phyloP scores from a whole-genome alignment of 2,888 invertebrate genomes.

The Panzeria rudis region DNA sequence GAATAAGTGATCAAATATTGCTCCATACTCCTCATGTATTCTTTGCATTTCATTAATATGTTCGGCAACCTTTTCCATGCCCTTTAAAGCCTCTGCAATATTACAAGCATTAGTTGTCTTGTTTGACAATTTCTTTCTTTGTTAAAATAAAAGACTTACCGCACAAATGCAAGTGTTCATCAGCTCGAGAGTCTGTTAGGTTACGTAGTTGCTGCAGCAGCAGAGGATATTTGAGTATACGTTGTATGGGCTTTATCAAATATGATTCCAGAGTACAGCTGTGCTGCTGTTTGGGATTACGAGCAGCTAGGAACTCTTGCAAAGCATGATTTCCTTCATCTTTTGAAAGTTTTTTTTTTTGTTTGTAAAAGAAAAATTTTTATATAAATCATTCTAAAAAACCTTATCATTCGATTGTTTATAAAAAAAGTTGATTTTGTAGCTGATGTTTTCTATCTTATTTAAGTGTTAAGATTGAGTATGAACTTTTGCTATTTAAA shows the following conservation, averaged over 20 bases:
- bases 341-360: constrained; percentile 78
- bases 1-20: constrained; percentile 98
- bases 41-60: constrained; percentile 99
- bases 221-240: constrained; percentile 98
- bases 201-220: constrained; percentile 97
- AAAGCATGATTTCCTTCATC: constrained; percentile 98
- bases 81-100: constrained; percentile 93
- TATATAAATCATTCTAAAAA: neutral
- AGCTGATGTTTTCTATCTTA: constrained; percentile 2
- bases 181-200: constrained; percentile 95
- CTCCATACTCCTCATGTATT: constrained; percentile 99
- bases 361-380: constrained; percentile 1
- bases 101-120: neutral
- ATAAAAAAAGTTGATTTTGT: neutral
- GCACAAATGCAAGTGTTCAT: constrained; percentile 96
- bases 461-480: neutral
- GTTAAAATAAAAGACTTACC: constrained; percentile 86
- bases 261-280: constrained; percentile 98
- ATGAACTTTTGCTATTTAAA: constrained; percentile 23
- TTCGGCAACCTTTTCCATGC: constrained; percentile 99
- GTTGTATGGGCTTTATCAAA: constrained; percentile 98
- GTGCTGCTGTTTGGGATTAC: constrained; percentile 98
- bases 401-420: constrained; percentile 1
- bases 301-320: constrained; percentile 96
- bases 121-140: too few relatives aligned